These are phyloP conservation scores for Mycogona germanica DNA, from an alignment of 2,888 invertebrate species.

Conservation along the genomic window DNA sequence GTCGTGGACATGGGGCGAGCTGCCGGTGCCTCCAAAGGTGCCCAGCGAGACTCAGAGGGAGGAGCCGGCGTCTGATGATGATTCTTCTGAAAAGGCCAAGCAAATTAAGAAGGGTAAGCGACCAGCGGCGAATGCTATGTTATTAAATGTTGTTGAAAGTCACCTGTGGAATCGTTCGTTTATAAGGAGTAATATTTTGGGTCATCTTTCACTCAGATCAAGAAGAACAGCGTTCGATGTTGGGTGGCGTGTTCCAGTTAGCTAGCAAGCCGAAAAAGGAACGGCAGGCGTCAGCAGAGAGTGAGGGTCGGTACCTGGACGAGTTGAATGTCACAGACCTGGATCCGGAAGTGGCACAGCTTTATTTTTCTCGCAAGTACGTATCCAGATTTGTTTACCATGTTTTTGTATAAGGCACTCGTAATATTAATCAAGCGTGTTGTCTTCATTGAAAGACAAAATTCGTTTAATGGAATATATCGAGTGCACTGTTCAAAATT, in stretches of 20 bases:
- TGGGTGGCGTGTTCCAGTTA: slow-evolving; percentile 85
- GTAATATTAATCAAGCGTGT: too few relatives aligned
- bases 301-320: slow-evolving; percentile 80
- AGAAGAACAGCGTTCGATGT: slow-evolving; percentile 53
- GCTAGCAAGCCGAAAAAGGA: slow-evolving; percentile 56
- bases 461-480: too few relatives aligned
- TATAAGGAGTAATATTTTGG: slow-evolving; percentile 16
- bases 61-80: slow-evolving; percentile 32
- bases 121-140: slow-evolving; percentile 7
- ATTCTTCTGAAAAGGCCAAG: slow-evolving; percentile 34
- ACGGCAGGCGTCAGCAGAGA: slow-evolving; percentile 38
- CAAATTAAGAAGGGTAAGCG: slow-evolving; percentile 26
- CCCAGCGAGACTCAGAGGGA: slow-evolving; percentile 16
- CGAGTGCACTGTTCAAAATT: too few relatives aligned
- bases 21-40: slow-evolving; percentile 49
- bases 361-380: slow-evolving; percentile 49
- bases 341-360: slow-evolving; percentile 81
- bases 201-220: slow-evolving; percentile 12
- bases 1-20: slow-evolving; percentile 84
- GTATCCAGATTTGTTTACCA: not conserved
- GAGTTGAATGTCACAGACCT: slow-evolving; percentile 78
- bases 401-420: too few relatives aligned
- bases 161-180: not conserved
- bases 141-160: not conserved
- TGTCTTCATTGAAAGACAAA: too few relatives aligned